A percentile compares a stretch with the other conserved stretches of the same genome.
phyloP scores from a whole-genome alignment of 2,888 invertebrate genomes.

The Trisateles emortualis region DNA sequence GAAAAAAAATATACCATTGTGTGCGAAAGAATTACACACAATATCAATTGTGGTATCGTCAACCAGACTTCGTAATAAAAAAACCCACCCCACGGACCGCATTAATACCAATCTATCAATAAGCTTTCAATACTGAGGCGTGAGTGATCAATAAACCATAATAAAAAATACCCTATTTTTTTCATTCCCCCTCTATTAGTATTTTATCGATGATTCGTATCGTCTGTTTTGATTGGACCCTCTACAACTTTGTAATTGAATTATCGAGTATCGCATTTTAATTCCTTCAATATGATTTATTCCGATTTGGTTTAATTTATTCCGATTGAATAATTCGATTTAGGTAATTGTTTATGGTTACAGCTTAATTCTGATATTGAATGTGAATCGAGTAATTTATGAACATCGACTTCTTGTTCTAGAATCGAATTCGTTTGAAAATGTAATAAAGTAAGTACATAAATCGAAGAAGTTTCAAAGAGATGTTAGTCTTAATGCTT shows the following conservation, averaged over 20 bases:
- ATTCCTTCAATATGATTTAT: slow-evolving; percentile 50
- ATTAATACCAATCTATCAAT: slow-evolving; percentile 86
- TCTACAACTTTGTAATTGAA: slow-evolving; percentile 75
- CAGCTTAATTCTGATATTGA: slow-evolving; percentile 47
- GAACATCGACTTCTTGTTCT: slow-evolving; percentile 37
- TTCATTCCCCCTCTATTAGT: slow-evolving; percentile 67
- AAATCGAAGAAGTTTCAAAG: neutral
- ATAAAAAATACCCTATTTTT: slow-evolving; percentile 70
- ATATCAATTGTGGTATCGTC: slow-evolving; percentile 81
- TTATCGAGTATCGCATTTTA: slow-evolving; percentile 64
- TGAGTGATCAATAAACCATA: slow-evolving; percentile 79
- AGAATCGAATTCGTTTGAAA: neutral
- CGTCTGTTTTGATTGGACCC: slow-evolving; percentile 70
- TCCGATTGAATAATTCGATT: slow-evolving; percentile 54
- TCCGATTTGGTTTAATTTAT: slow-evolving; percentile 52
- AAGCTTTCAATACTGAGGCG: slow-evolving; percentile 77
- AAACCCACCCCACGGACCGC: slow-evolving; percentile 74
- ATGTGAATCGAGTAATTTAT: slow-evolving; percentile 38
- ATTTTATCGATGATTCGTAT: slow-evolving; percentile 72
- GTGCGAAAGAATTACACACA: slow-evolving; percentile 75
- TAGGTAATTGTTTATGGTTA: slow-evolving; percentile 51
- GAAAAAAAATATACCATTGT: slow-evolving; percentile 64
- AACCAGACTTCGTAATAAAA: slow-evolving; percentile 75
- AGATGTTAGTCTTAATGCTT: slow-evolving; percentile 21
- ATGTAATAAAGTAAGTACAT: too few relatives aligned